These are phyloP conservation scores for Poeciliopsis gracilis DNA, from an alignment of 2,797 vertebrate species.

Conservation along the genomic window DNA sequence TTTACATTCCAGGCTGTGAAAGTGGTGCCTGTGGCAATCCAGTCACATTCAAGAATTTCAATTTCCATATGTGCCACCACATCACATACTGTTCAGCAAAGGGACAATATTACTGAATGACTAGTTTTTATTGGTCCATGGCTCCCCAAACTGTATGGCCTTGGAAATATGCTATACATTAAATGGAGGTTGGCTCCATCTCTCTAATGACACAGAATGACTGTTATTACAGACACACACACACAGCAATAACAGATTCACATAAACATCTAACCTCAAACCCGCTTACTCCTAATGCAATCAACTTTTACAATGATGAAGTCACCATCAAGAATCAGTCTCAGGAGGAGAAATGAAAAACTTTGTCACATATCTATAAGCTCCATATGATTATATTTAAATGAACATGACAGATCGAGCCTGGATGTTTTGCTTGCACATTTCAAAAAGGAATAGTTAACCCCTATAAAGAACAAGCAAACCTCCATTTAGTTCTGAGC, in stretches of 20 bases:
- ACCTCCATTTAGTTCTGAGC: conserved; percentile 55
- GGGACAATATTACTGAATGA: conserved; percentile 39
- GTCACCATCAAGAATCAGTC: conserved; percentile 39
- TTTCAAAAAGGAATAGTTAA: conserved; percentile 39
- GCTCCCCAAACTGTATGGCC: conserved; percentile 24
- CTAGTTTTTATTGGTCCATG: conserved; percentile 41
- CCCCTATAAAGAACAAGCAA: conserved; percentile 56
- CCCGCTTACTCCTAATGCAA: conserved; percentile 46
- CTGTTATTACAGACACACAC: conserved; percentile 38
- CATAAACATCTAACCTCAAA: conserved; percentile 59
- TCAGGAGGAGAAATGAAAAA: conserved; percentile 33
- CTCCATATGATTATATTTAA: conserved; percentile 8
- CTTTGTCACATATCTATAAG: conserved; percentile 1
- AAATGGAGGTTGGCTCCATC: conserved; percentile 43
- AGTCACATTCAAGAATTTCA: conserved; percentile 55
- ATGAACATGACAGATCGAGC: conserved; percentile 33
- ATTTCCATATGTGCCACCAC: conserved; percentile 60
- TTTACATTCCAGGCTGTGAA: conserved; percentile 61
- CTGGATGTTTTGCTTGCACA: conserved; percentile 37
- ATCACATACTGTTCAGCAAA: conserved; percentile 45
- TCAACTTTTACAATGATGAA: conserved; percentile 58
- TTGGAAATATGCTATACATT: conserved; percentile 31
- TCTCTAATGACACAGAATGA: conserved; percentile 43
- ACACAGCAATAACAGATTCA: conserved; percentile 41
- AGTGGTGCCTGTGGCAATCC: conserved; percentile 70